Evolutionary conservation across 2,888 invertebrate genomes (phyloP).

Genomic region (Drosophila peninsularis): DNA sequence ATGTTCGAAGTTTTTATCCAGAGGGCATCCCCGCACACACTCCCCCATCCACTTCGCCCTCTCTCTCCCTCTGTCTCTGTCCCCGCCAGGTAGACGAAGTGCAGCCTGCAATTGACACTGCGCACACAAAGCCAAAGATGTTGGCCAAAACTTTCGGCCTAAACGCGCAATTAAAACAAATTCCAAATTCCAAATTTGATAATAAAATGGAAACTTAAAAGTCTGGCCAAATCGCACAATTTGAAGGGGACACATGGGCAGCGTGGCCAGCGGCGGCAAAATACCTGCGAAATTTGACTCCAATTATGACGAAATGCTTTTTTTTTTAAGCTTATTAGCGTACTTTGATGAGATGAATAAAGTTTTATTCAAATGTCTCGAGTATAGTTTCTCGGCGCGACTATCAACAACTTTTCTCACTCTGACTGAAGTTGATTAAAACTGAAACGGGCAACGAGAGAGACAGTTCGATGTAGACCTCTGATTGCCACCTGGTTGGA

Average conservation of each 20-base stretch:
- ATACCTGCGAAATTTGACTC: slow-evolving; percentile 3
- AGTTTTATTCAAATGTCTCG: slow-evolving; percentile 1
- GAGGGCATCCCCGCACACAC: not conserved
- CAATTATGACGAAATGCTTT: slow-evolving; percentile 3
- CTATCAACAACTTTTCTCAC: not conserved
- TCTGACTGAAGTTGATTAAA: not conserved
- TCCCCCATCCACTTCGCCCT: not conserved
- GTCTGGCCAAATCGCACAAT: not conserved
- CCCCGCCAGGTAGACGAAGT: slow-evolving; percentile 21
- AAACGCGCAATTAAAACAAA: slow-evolving; percentile 66
- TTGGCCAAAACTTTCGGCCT: slow-evolving; percentile 60
- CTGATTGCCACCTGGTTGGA: not conserved
- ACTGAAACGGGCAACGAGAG: not conserved
- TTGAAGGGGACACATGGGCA: not conserved
- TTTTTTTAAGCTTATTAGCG: slow-evolving; percentile 3
- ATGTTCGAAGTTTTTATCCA: slow-evolving; percentile 43
- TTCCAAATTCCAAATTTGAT: slow-evolving; percentile 40
- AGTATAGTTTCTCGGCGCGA: not conserved
- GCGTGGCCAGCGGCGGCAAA: not conserved
- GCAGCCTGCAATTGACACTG: slow-evolving; percentile 59
- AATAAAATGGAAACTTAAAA: slow-evolving; percentile 21
- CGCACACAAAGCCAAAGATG: not conserved
- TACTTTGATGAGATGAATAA: slow-evolving; percentile 6
- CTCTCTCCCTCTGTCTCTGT: not conserved
- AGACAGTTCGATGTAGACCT: not conserved